phyloP scores from a whole-genome alignment of 2,888 invertebrate species.

The Apodemia mormo region DNA sequence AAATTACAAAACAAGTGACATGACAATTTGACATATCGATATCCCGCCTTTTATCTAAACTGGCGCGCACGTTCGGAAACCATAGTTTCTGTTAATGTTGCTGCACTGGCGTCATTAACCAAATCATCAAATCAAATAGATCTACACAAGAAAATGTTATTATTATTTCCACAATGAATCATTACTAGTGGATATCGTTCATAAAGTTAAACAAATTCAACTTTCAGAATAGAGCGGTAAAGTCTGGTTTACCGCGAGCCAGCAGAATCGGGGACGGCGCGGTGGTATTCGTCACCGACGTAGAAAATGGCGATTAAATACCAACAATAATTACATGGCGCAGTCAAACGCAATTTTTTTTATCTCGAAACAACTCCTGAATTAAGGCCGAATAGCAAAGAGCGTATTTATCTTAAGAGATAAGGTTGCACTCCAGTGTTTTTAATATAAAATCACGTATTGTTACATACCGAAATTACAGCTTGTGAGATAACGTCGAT shows the following conservation, averaged over 20 bases:
- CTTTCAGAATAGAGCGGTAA: conserved; percentile 66
- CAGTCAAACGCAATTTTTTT: conserved; percentile 52
- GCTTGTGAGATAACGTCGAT: conserved; percentile 31
- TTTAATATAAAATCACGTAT: conserved; percentile 42
- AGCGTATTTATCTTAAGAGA: conserved; percentile 54
- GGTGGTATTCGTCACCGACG: conserved; percentile 77
- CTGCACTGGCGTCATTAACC: conserved; percentile 28
- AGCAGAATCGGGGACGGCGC: conserved; percentile 71
- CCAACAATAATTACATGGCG: conserved; percentile 70
- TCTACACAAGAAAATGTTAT: conserved; percentile 54
- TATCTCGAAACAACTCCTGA: neutral
- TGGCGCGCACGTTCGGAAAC: conserved; percentile 42
- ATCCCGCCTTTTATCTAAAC: conserved; percentile 55
- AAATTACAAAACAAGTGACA: conserved; percentile 27
- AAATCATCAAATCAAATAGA: conserved; percentile 23
- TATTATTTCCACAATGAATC: conserved; percentile 75
- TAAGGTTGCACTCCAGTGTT: conserved; percentile 51
- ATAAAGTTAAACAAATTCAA: conserved; percentile 56
- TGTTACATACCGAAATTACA: conserved; percentile 59
- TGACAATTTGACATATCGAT: conserved; percentile 33
- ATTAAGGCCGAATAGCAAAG: conserved; percentile 41
- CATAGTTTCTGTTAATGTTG: conserved; percentile 5
- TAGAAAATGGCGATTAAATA: conserved; percentile 82
- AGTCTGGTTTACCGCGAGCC: conserved; percentile 65
- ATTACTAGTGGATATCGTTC: conserved; percentile 62